Evolutionary conservation across 2,113 vertebrate genomes (phyloP), one percentile per base, ranked within the genome.

Genomic region (Trachemys scripta): DNA sequence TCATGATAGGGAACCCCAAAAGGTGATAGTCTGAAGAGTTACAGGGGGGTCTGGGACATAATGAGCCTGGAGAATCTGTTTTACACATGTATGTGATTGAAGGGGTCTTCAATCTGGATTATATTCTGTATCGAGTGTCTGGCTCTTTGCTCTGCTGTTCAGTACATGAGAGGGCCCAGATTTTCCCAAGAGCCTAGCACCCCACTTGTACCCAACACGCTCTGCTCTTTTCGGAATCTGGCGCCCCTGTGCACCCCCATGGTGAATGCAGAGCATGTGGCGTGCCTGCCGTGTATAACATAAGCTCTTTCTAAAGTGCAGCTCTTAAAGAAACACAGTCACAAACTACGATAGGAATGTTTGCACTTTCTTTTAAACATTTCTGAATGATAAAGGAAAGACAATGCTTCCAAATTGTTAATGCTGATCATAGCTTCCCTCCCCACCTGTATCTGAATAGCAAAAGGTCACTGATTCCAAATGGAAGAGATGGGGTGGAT

Each of bases 291-390:
- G 35, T 19, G 65, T n/a, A 20, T n/a, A 38, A 38, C n/a, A 19
- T 19, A 38, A 95, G 93, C 94, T 96, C 85, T 27, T 0, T 5
- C 90, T 96, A 84, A 91, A 87, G 90, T 86, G 94, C 91, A 47
- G 88, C 92, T 91, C 91, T 81, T 76, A 27, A 78, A 82, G 85
- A 88, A 81, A 76, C 78, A 24, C 50, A 85, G 57, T 90, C 89
- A 90, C 94, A 94, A 91, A 94, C 54, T 88, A 89, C 94, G 50
- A 80, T 79, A 93, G 56, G 92, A 90, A 88, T 94, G 83, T 69
- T 86, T 83, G 84, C 53, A 92, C 76, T 90, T 92, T 75, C 38
- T 6, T 93, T 95, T 84, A 83, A 69, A n/a, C 51, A 8, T 72
- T 82, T 83, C 94, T 93, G 94, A 88, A 38, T 80, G 89, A 80